Evolutionary conservation across 2,888 invertebrate genomes (phyloP), one percentile per base, ranked within the genome.

Genomic region (Acleris holmiana): DNA sequence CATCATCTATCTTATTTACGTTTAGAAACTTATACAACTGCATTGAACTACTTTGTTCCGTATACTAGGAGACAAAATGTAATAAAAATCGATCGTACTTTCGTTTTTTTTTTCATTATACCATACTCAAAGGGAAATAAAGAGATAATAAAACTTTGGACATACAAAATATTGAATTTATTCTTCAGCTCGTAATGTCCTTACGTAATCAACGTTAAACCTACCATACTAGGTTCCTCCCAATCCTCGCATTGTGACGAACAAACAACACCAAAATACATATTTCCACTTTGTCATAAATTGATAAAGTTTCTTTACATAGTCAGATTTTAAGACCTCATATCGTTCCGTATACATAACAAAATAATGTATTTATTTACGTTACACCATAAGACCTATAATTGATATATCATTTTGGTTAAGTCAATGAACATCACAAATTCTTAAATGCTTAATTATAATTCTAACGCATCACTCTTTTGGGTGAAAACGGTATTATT

Each of bases 101-200:
- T 8, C 7, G 29, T 8, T 29, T 8, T 29, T 29, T n/a, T 29
- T 29, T 8, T 29, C 8, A 29, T 8, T 29, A 29, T 29, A 29
- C 8, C 2, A 25, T 25, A 35, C 35, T 35, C 35, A 35, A 35
- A 35, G 35, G 35, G 35, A 29, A 29, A 8, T 13, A n/a, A n/a
- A n/a, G 1, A 3, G 4, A 35, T 35, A 71, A 71, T 59, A 58
- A 70, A 71, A 69, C 48, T 35, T 13, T 13, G 13, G 35, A 13
- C 19, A 59, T 83, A 78, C 65, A 84, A 89, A 87, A 86, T 84
- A 76, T 78, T 82, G 79, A 73, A 75, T 86, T 82, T 86, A 81
- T 81, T 82, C 72, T 77, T 78, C 79, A 73, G 75, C 78, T 82
- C 77, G 71, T 73, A 61, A 68, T 66, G 72, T 76, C 71, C 77